phyloP scores from a whole-genome alignment of 2,797 vertebrate genomes.

The Prionace glauca region DNA sequence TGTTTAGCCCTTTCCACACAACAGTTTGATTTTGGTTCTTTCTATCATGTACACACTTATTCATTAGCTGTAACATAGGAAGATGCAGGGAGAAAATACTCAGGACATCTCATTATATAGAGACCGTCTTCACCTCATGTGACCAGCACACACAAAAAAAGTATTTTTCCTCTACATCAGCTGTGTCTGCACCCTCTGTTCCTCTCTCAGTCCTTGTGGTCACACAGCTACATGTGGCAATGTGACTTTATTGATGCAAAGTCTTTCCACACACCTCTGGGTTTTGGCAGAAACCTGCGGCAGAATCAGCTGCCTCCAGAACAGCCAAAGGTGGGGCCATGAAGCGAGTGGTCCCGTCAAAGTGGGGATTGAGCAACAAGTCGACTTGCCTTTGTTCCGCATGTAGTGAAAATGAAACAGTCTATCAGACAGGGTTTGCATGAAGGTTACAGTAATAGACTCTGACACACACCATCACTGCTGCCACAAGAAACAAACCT shows the following conservation, averaged over 20 bases:
- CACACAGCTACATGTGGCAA: conserved; percentile 63
- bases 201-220: conserved; percentile 60
- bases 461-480: conserved; percentile 24
- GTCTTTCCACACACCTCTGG: conserved; percentile 33
- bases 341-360: not conserved
- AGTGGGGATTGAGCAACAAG: conserved; percentile 34
- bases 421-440: not conserved
- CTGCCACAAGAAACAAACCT: conserved; percentile 29
- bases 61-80: not conserved
- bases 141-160: no score
- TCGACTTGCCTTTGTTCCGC: conserved; percentile 15
- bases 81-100: not conserved
- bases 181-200: not conserved
- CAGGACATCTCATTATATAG: not conserved
- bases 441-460: not conserved
- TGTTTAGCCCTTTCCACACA: not conserved
- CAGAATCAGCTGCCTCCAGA: not conserved
- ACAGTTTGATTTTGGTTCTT: not conserved
- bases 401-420: conserved; percentile 37
- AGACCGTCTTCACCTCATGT: not conserved
- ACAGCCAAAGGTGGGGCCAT: not conserved
- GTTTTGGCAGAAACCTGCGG: not conserved
- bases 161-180: not conserved
- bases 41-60: not conserved
- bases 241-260: conserved; percentile 43